Base-by-base conservation (phyloP, 1,140 invertebrate species). In the Neotoxoptera formosana region DNA sequence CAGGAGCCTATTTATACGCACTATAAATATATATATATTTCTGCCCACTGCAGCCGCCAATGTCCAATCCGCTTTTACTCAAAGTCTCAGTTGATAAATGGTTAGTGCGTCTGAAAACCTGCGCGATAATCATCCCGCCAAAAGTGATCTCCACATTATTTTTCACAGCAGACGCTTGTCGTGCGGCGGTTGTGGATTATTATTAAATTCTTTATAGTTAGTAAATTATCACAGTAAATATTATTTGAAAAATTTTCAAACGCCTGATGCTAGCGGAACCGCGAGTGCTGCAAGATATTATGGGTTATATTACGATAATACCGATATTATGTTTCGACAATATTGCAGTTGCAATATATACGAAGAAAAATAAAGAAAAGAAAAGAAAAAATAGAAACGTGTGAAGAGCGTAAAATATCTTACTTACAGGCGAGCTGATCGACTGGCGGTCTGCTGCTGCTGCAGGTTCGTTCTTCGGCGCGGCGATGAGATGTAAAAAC, bases 371-470 rank as follows among this genome's bases (percentile, higher is more conserved):
- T n/a, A n/a, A 76, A 76, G 14, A n/a, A 30, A 60, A 11, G 2
- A 9, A 60, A 30, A 67, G n/a, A 6, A 67, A n/a, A 17, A 76
- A n/a, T 14, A 30, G 4, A 76, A 76, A 76, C 7, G 60, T 76
- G n/a, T 47, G 83, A 41, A 1, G 41, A 25, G 25, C 36, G 11
- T 86, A 87, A 48, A 48, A 84, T 41, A 41, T 84, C 83, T 84
- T 84, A 47, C 84, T 47, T 86, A n/a, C n/a, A n/a, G 84, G 83
- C 86, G 30, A 48, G 23, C 86, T n/a, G n/a, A n/a, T n/a, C n/a
- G n/a, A n/a, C n/a, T 30, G 41, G 41, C 30, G 7, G 51, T 2
- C 51, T 53, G 47, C 47, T 36, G 47, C 47, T 36, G 84, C 25
- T 45, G 25, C 21, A 14, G 6, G 84, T 25, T 30, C 45, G 45